These are phyloP conservation scores for Cynocephalus volans DNA, from an alignment of 2,113 vertebrate genomes.

Conservation along the genomic window DNA sequence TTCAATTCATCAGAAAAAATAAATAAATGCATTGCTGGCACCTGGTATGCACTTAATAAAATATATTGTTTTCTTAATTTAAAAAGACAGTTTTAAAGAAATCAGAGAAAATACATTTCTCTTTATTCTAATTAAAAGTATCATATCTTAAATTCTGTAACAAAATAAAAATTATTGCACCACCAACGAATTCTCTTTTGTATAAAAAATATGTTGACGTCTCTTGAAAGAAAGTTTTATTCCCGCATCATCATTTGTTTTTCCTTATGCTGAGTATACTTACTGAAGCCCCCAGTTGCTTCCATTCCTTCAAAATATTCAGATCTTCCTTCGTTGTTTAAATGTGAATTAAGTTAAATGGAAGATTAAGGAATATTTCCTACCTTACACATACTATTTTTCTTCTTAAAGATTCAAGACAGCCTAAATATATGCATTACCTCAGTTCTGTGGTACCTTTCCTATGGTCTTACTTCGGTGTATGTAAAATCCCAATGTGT, in stretches of 20 bases:
- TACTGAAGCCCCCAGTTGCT: not conserved
- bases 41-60: not conserved
- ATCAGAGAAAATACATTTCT: not conserved
- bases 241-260: not conserved
- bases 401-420: not conserved
- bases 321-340: not conserved
- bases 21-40: not conserved
- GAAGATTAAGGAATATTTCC: not conserved
- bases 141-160: conserved; percentile 1
- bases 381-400: not conserved
- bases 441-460: not conserved
- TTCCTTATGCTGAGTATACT: not conserved
- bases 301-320: not conserved
- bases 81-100: not conserved
- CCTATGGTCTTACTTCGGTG: not conserved
- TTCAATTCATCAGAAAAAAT: not conserved
- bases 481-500: not conserved
- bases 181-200: not conserved
- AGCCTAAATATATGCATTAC: not conserved
- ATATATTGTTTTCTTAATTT: conserved; percentile 46
- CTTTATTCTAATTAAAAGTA: not conserved
- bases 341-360: fast-evolving
- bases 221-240: not conserved
- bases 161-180: not conserved
- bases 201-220: not conserved